Evolutionary conservation across 2,888 invertebrate genomes (phyloP).

Genomic region (Drosophila cognata): DNA sequence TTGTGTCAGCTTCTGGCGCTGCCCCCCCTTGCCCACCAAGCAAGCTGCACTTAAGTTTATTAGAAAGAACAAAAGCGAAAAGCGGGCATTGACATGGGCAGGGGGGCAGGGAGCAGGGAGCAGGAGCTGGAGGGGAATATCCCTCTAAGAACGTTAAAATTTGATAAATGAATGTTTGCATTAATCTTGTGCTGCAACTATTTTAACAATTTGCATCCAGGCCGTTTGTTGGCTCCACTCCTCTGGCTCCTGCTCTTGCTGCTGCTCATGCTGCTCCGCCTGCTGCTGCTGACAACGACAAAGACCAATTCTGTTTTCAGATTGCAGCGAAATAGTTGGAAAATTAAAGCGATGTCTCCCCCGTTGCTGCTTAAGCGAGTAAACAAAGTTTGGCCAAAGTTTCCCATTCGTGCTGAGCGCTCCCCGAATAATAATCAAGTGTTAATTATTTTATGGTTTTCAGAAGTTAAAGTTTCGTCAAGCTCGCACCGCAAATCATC

Average conservation of each 20-base stretch:
- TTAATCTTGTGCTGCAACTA: constrained; percentile 70
- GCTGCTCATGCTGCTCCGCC: constrained; percentile 15
- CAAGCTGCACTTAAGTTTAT: constrained; percentile 79
- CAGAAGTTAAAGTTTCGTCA: constrained; percentile 75
- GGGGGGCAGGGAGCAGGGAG: neutral
- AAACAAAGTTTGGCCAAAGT: constrained; percentile 51
- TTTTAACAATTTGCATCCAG: constrained; percentile 72
- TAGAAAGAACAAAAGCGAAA: constrained; percentile 66
- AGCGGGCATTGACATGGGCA: neutral
- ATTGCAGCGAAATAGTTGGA: constrained; percentile 67
- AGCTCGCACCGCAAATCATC: constrained; percentile 75
- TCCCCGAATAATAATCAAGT: constrained; percentile 85
- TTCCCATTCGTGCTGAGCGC: constrained; percentile 54
- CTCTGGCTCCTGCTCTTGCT: neutral
- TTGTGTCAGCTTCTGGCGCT: constrained; percentile 63
- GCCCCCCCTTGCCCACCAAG: constrained; percentile 19
- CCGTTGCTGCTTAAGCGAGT: constrained; percentile 55
- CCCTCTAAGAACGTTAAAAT: constrained; percentile 57
- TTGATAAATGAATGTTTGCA: constrained; percentile 70
- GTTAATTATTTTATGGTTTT: constrained; percentile 85
- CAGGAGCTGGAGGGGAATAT: constrained; percentile 1
- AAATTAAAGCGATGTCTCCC: constrained; percentile 74
- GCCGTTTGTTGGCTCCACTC: constrained; percentile 15
- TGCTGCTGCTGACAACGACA: constrained; percentile 46
- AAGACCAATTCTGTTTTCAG: constrained; percentile 66